A percentile compares a stretch with the other conserved stretches of the same genome.
phyloP scores from a whole-genome alignment of 2,113 vertebrate species.

The Lota lota region DNA sequence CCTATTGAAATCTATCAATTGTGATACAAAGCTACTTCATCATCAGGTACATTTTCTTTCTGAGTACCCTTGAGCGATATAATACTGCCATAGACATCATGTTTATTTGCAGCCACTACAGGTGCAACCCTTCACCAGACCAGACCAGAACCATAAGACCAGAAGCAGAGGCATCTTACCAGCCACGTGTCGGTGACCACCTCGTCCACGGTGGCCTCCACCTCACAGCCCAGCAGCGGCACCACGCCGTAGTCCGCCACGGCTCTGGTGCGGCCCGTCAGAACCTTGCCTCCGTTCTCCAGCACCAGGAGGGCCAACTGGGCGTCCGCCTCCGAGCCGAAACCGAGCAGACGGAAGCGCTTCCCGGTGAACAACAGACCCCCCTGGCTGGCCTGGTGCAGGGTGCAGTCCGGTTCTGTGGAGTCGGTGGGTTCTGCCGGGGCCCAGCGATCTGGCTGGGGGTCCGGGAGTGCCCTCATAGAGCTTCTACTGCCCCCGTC shows the following conservation, averaged over 20 bases:
- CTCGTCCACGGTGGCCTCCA: constrained; percentile 87
- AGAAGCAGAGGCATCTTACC: constrained; percentile 73
- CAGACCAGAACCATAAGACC: too few species aligned
- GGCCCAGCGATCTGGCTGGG: constrained; percentile 25
- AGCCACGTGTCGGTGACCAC: constrained; percentile 96
- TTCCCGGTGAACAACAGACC: constrained; percentile 85
- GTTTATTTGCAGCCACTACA: too few species aligned
- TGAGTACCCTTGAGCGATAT: too few species aligned
- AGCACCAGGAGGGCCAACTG: constrained; percentile 77
- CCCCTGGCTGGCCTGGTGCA: constrained; percentile 65
- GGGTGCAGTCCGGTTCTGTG: constrained; percentile 56
- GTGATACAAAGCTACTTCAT: too few species aligned
- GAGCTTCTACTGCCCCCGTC: constrained; percentile 38
- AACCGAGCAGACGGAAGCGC: constrained; percentile 85
- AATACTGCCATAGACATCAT: too few species aligned
- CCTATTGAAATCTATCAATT: too few species aligned
- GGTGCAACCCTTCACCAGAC: too few species aligned
- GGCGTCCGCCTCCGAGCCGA: constrained; percentile 78
- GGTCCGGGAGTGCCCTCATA: constrained; percentile 8
- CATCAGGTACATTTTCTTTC: too few species aligned
- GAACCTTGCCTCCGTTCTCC: constrained; percentile 82
- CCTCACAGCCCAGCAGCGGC: constrained; percentile 85
- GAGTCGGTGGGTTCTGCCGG: constrained; percentile 25
- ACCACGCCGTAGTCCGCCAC: constrained; percentile 92
- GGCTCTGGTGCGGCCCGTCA: constrained; percentile 69